Evolutionary conservation across 2,888 invertebrate species (phyloP), one percentile per base, ranked within the genome.

Genomic region (Toxonevra muliebris): DNA sequence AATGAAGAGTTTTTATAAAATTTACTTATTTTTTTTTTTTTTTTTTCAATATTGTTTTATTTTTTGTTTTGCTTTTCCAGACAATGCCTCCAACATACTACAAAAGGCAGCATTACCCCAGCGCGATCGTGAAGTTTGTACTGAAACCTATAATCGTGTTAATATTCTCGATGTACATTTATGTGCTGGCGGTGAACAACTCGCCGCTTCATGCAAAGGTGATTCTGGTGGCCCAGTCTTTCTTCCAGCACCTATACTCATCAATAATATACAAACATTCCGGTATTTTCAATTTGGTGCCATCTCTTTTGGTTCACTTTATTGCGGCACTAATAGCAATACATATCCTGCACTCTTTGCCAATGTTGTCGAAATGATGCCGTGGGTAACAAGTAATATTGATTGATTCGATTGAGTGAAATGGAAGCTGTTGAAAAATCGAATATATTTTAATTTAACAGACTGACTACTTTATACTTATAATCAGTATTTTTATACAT

Each of bases 361-460:
- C 45, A 64, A 57, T 48, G 48, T 64, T 5, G 30, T 48, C 45
- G 15, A 64, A n/a, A 50, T 57, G 9, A 41, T 64, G 64, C 13
- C 40, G n/a, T 64, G 64, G 64, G 20, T 64, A 64, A 64, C 57
- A 2, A 30, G 57, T 50, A 54, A 13, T 19, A 64, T 64, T 64
- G 30, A 30, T 30, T 30, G 30, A 30, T 30, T 30, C 3, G 30
- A 30, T 30, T 2, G 3, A 30, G 30, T 30, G 30, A 4, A 7
- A 30, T 30, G 30, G 30, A 4, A 30, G 30, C 30, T 30, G 30
- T 30, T 30, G 30, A 30, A 30, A 30, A 30, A 2, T 30, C 30
- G 7, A 30, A 30, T 30, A 30, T 30, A 30, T 30, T 30, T 30
- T 30, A 30, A 4, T 30, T 30, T 30, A 30, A 30, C 30, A 30